Conservation (phyloP, 2,113 vertebrate genomes). For the Carassius carassius region DNA sequence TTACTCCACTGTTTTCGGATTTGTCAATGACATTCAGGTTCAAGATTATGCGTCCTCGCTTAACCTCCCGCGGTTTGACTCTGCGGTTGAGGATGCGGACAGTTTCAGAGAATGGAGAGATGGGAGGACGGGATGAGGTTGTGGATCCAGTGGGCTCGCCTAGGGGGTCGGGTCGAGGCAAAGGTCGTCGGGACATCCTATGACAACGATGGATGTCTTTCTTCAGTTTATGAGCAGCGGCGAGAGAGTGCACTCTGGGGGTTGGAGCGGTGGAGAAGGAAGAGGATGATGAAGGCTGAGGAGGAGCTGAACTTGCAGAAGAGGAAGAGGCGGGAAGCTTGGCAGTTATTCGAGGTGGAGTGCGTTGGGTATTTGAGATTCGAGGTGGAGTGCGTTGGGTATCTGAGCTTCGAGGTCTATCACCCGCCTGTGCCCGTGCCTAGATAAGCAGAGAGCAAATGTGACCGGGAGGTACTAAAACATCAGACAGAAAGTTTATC, state of each 20-base stretch:
- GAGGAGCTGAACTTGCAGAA: slow-evolving; percentile 52
- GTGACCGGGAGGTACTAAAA: slow-evolving; percentile 46
- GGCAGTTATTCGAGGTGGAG: slow-evolving; percentile 61
- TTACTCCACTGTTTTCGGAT: slow-evolving; percentile 61
- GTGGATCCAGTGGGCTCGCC: slow-evolving; percentile 59
- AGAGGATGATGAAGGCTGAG: slow-evolving; percentile 60
- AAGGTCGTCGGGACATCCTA: slow-evolving; percentile 91
- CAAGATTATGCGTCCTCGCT: slow-evolving; percentile 93
- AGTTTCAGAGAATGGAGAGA: slow-evolving; percentile 93
- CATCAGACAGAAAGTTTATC: slow-evolving; percentile 17
- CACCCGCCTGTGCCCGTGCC: slow-evolving; percentile 83
- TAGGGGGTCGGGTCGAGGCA: slow-evolving; percentile 87
- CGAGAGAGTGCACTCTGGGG: slow-evolving; percentile 91
- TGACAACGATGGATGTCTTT: slow-evolving; percentile 98
- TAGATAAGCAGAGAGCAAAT: slow-evolving; percentile 60
- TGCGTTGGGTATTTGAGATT: slow-evolving; percentile 78
- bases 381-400: slow-evolving; percentile 77
- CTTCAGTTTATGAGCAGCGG: slow-evolving; percentile 92
- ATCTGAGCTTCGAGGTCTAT: slow-evolving; percentile 79
- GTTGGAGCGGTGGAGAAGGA: slow-evolving; percentile 70
- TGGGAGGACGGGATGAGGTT: slow-evolving; percentile 81
- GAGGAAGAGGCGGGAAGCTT: slow-evolving; percentile 60
- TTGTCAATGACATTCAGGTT: slow-evolving; percentile 98
- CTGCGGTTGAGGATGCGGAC: slow-evolving; percentile 97
- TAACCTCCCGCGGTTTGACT: slow-evolving; percentile 93